phyloP scores from a whole-genome alignment of 2,113 vertebrate genomes.

The Prionailurus viverrinus region DNA sequence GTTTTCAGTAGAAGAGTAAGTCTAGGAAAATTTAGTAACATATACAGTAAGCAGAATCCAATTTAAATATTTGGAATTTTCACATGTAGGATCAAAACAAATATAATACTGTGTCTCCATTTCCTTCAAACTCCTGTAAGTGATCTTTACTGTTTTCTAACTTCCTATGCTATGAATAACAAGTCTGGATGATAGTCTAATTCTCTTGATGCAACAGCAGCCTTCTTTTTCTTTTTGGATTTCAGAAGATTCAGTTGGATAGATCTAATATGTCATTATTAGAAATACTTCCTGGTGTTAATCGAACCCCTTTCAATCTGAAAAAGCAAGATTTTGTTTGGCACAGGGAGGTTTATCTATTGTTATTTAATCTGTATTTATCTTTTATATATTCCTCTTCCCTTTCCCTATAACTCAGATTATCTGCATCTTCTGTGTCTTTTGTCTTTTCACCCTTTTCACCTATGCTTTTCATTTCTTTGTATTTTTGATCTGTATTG shows the following conservation, averaged over 20 bases:
- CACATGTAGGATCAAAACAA: not conserved
- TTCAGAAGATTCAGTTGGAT: not conserved
- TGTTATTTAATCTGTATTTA: not conserved
- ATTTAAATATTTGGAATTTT: not conserved
- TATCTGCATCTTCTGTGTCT: not conserved
- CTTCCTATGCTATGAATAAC: not conserved
- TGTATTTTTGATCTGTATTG: not conserved
- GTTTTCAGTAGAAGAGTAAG: conserved; percentile 2
- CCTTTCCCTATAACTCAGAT: not conserved
- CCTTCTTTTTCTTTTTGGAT: not conserved
- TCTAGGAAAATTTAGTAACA: not conserved
- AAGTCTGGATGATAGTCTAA: not conserved
- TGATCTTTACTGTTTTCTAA: not conserved
- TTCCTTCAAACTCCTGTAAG: not conserved
- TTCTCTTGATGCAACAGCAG: not conserved
- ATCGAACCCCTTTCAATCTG: not conserved
- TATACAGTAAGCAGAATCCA: not conserved
- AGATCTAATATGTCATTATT: not conserved
- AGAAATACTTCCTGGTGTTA: not conserved
- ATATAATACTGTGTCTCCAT: not conserved
- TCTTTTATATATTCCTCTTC: not conserved
- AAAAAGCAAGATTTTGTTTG: not conserved
- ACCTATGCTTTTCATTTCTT: not conserved
- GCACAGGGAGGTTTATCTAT: not conserved
- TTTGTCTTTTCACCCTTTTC: not conserved